Conservation (phyloP, 2,888 invertebrate genomes). For the Eilema depressum region DNA sequence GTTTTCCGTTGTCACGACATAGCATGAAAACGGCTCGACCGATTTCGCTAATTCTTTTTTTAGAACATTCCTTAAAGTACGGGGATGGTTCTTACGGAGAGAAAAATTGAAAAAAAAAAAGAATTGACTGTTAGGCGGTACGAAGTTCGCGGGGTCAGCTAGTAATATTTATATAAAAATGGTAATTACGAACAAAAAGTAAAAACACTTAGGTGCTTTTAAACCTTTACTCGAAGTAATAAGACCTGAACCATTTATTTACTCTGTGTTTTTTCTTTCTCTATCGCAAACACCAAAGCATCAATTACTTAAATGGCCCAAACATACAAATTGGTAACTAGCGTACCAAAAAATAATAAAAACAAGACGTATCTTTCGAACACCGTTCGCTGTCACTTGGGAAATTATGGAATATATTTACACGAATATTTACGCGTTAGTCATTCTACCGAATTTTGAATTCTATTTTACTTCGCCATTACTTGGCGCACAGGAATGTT, state of each 20-base stretch:
- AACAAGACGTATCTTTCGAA: conserved; percentile 46
- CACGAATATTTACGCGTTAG: conserved; percentile 49
- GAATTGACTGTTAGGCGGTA: too few relatives aligned
- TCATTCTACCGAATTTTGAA: conserved; percentile 51
- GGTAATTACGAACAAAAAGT: too few relatives aligned
- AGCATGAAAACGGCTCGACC: too few relatives aligned
- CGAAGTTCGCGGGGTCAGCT: too few relatives aligned
- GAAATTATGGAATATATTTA: conserved; percentile 65
- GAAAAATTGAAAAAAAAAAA: too few relatives aligned
- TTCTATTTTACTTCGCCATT: not conserved
- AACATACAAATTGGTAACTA: conserved; percentile 47
- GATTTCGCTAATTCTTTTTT: too few relatives aligned
- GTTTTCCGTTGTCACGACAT: too few relatives aligned
- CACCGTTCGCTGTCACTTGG: conserved; percentile 58
- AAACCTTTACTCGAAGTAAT: not conserved
- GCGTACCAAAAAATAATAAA: conserved; percentile 37
- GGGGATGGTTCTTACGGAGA: too few relatives aligned
- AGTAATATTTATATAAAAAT: too few relatives aligned
- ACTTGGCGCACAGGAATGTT: not conserved
- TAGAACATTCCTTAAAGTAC: too few relatives aligned
- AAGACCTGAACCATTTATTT: not conserved
- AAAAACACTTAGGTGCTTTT: not conserved
- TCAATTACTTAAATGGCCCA: conserved; percentile 45
- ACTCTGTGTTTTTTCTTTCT: not conserved
- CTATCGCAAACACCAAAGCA: conserved; percentile 9